Conservation (phyloP, 1,140 invertebrate genomes). For the Drosophila pectinifera region DNA sequence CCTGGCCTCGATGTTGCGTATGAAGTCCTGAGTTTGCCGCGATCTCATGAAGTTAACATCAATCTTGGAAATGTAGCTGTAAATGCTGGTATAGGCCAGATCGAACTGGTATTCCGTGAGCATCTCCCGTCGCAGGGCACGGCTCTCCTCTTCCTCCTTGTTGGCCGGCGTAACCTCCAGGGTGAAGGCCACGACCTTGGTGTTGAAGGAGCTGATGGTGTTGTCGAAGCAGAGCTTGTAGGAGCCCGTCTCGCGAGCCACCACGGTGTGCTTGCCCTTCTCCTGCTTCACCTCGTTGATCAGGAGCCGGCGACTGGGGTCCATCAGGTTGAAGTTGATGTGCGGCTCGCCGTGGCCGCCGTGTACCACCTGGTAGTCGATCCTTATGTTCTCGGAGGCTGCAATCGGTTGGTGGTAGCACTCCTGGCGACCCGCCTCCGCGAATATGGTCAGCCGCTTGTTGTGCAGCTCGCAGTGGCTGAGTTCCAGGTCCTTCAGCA, state of each 20-base stretch:
- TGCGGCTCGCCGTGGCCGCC: slow-evolving; percentile 90
- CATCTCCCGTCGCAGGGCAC: slow-evolving; percentile 85
- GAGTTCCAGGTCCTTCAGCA: not conserved
- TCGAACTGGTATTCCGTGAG: slow-evolving; percentile 88
- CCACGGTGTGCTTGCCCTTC: slow-evolving; percentile 87
- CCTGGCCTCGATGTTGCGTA: slow-evolving; percentile 89
- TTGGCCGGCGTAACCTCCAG: slow-evolving; percentile 87
- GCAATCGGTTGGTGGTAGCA: slow-evolving; percentile 89
- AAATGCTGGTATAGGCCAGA: slow-evolving; percentile 87
- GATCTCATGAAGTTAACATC: slow-evolving; percentile 87
- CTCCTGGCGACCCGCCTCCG: slow-evolving; percentile 88
- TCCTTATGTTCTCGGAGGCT: slow-evolving; percentile 87
- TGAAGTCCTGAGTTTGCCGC: slow-evolving; percentile 89
- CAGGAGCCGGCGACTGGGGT: slow-evolving; percentile 87
- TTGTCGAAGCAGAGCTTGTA: slow-evolving; percentile 94
- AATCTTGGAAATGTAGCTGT: slow-evolving; percentile 87
- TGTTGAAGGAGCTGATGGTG: slow-evolving; percentile 90
- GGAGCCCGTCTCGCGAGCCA: slow-evolving; percentile 87
- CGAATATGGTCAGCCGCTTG: slow-evolving; percentile 89
- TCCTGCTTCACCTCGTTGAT: slow-evolving; percentile 87
- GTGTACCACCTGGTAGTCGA: slow-evolving; percentile 92
- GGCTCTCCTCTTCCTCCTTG: slow-evolving; percentile 28
- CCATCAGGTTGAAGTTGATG: slow-evolving; percentile 89
- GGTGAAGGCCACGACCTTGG: slow-evolving; percentile 91
- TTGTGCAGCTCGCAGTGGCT: slow-evolving; percentile 69